These are phyloP conservation scores for Mustela lutreola DNA, from an alignment of 2,113 vertebrate genomes.

Conservation along the genomic window DNA sequence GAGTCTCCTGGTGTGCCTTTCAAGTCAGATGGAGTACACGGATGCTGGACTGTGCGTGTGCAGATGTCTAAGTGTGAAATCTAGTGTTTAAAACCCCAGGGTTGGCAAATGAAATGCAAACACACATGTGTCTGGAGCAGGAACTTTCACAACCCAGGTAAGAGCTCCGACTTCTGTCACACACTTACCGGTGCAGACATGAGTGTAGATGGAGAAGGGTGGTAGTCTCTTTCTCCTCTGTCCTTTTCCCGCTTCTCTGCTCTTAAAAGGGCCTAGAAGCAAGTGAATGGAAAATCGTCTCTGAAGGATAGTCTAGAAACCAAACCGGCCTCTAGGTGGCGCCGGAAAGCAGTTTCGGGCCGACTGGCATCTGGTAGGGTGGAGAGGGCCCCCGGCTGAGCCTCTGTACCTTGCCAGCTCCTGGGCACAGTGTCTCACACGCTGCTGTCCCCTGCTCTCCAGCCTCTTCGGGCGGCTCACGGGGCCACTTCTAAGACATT, in stretches of 20 bases:
- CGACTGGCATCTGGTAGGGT: not conserved
- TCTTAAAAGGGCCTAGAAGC: not conserved
- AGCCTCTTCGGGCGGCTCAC: not conserved
- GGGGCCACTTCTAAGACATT: not conserved
- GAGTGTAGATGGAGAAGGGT: too few relatives aligned
- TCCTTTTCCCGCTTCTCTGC: not conserved
- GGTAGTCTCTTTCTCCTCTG: not conserved
- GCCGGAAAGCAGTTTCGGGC: slow-evolving; percentile 51
- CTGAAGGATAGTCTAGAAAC: not conserved
- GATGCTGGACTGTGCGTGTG: not conserved
- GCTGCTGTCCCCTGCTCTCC: not conserved
- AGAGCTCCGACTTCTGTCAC: not conserved
- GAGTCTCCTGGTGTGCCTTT: not conserved
- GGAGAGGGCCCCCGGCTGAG: not conserved
- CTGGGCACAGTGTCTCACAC: not conserved
- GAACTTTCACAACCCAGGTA: not conserved
- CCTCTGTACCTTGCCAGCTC: not conserved
- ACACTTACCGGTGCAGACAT: not conserved
- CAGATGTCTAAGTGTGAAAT: not conserved
- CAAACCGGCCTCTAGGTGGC: slow-evolving; percentile 61
- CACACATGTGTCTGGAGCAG: not conserved
- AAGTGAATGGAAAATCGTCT: not conserved
- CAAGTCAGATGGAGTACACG: not conserved
- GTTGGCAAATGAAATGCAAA: not conserved
- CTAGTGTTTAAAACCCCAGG: not conserved